Base-by-base conservation (phyloP, 2,797 vertebrate species). In the Gallinago nigripennis region DNA sequence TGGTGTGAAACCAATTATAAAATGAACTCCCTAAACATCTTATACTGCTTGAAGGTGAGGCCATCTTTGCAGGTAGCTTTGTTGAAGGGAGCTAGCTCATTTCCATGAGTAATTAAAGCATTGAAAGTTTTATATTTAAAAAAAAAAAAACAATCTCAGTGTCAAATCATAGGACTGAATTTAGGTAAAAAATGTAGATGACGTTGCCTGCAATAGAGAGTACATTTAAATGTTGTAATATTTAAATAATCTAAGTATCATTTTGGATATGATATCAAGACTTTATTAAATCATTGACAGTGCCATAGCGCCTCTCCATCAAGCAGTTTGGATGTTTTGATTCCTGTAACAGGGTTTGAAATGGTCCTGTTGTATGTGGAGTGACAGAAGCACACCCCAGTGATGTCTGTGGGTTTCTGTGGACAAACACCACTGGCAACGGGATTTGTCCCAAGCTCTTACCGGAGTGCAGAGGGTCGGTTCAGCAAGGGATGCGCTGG, bases 1-100 rank as follows among this genome's bases (percentile, higher is more conserved):
- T 97, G 97, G 93, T 96, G 84, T 95, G 72, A 96, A 91, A 95
- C 93, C 92, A 84, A 57, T 96, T 92, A 88, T 21, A 85, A 92
- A 88, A 80, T 89, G 66, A 94, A 93, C 69, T 96, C 56, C 93
- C 68, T 77, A 88, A 92, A 73, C 65, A 54, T 94, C 56, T 82
- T 83, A 33, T 1, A 66, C 79, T 96, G 95, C 82, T 97, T 96
- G 95, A 95, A 82, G 90, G 93, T 95, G 84, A 92, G 93, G 86
- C 94, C 64, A n/a, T 76, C 66, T 91, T 94, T 79, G 43, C 43
- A 82, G 46, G 31, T 75, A n/a, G 43, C n/a, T 84, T 88, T 89
- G 5, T 77, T 82, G 41, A 92, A 23, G 50, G 39, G 11, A 75
- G 19, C 41, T 48, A 50, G 14, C n/a, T 87, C 5, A 79, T 90